A percentile compares a stretch with the other conserved stretches of the same genome.
Conservation (phyloP, 2,797 vertebrate genomes). For the Enteromius unitaeniatus region DNA sequence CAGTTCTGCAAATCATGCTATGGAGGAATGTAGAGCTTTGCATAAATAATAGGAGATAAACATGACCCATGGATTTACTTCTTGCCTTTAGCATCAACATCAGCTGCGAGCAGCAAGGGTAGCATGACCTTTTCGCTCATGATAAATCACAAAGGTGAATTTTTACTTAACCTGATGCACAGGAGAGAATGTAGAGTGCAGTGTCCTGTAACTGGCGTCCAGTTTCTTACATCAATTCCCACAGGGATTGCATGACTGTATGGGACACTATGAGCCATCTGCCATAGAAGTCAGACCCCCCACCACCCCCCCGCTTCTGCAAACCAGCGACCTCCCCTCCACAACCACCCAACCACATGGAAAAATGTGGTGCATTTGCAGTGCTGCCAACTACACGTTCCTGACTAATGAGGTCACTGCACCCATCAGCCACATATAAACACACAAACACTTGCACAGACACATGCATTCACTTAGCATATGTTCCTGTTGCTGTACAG, state of each 20-base stretch:
- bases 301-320: background rate
- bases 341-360: background rate
- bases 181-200: constrained; percentile 6
- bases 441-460: constrained; percentile 26
- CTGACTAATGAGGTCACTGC: constrained; percentile 53
- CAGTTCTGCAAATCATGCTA: background rate
- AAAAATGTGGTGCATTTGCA: constrained; percentile 32
- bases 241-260: constrained; percentile 46
- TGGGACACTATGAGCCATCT: constrained; percentile 43
- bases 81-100: constrained; percentile 21
- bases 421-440: constrained; percentile 34
- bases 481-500: constrained; percentile 1
- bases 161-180: constrained; percentile 22
- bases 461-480: constrained; percentile 10
- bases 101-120: constrained; percentile 9
- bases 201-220: constrained; percentile 36
- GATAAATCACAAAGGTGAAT: constrained; percentile 18
- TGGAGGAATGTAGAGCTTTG: background rate
- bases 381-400: constrained; percentile 40
- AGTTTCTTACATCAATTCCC: constrained; percentile 26
- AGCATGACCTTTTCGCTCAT: constrained; percentile 35
- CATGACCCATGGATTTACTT: constrained; percentile 4
- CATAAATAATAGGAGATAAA: constrained; percentile 17
- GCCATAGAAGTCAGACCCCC: constrained; percentile 31
- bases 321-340: constrained; percentile 7